A percentile compares a stretch with the other conserved stretches of the same genome.
Conservation (phyloP, 1,140 invertebrate species). For the Lepidurus packardi region DNA sequence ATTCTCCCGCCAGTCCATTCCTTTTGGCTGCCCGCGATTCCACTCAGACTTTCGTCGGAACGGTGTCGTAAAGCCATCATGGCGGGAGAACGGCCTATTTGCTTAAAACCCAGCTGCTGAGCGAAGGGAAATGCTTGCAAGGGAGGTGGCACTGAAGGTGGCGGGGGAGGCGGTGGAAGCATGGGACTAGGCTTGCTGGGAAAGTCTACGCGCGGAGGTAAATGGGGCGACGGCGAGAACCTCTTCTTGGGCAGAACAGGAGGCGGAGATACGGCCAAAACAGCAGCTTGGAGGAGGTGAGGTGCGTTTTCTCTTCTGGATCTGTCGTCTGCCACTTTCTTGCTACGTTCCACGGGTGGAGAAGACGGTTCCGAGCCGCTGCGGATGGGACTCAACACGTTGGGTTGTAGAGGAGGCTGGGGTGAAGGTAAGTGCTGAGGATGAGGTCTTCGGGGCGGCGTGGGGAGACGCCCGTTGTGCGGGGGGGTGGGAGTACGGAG, state of each 20-base stretch:
- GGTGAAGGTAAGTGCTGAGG: slow-evolving; percentile 2
- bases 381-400: slow-evolving; percentile 30
- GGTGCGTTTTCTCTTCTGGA: not conserved
- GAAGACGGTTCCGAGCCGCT: slow-evolving; percentile 33
- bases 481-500: slow-evolving; percentile 27
- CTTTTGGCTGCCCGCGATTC: slow-evolving; percentile 8
- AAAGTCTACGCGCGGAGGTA: not conserved
- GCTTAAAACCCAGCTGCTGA: slow-evolving; percentile 1
- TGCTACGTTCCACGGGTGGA: slow-evolving; percentile 7
- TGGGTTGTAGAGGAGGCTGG: not conserved
- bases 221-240: not conserved
- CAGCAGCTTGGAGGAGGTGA: not conserved
- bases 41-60: slow-evolving; percentile 36
- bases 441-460: slow-evolving; percentile 2
- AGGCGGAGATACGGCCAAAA: not conserved
- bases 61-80: slow-evolving; percentile 32
- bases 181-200: slow-evolving; percentile 9
- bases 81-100: not conserved
- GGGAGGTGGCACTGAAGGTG: not conserved
- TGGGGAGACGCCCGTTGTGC: slow-evolving; percentile 28
- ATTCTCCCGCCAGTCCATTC: slow-evolving; percentile 39
- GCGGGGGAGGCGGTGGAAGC: slow-evolving; percentile 28
- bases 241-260: not conserved
- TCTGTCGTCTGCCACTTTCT: not conserved
- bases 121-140: not conserved